These are phyloP conservation scores for Microctenopoma lineatum DNA, from an alignment of 2,797 vertebrate genomes.

Conservation along the genomic window DNA sequence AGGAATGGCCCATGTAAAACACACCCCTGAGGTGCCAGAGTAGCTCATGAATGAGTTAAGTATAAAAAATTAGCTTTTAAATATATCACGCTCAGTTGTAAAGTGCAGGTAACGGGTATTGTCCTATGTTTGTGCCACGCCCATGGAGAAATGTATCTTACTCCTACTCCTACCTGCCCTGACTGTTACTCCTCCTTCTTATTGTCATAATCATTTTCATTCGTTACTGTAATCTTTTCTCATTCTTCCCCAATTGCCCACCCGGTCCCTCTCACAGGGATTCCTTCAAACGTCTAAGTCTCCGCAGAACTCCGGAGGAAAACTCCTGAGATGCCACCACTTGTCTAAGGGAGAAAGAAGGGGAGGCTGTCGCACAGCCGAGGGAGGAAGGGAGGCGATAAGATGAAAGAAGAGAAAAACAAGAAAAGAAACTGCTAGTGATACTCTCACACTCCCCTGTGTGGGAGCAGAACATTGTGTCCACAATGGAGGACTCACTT, in stretches of 20 bases:
- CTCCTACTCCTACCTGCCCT: constrained; percentile 11
- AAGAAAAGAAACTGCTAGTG: constrained; percentile 39
- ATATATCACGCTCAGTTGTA: not conserved
- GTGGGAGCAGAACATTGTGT: constrained; percentile 20
- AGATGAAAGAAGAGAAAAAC: constrained; percentile 38
- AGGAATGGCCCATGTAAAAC: not conserved
- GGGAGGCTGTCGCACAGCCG: constrained; percentile 51
- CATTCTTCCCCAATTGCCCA: constrained; percentile 9
- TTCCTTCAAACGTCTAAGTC: constrained; percentile 85
- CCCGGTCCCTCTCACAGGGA: constrained; percentile 74
- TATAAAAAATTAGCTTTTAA: not conserved
- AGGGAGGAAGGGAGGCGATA: constrained; percentile 36
- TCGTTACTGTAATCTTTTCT: constrained; percentile 4
- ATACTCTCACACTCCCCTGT: constrained; percentile 29
- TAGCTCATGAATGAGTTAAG: not conserved
- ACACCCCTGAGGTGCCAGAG: not conserved
- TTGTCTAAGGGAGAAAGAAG: constrained; percentile 31
- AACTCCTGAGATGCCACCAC: constrained; percentile 77
- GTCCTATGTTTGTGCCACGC: not conserved
- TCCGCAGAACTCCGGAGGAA: constrained; percentile 83
- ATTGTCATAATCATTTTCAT: not conserved
- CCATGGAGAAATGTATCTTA: constrained; percentile 20
- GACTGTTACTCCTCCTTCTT: constrained; percentile 2
- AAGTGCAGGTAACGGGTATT: not conserved
- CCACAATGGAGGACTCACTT: constrained; percentile 32